Evolutionary conservation across 2,113 vertebrate species (phyloP), one percentile per base, ranked within the genome.

Genomic region (Calonectris borealis): DNA sequence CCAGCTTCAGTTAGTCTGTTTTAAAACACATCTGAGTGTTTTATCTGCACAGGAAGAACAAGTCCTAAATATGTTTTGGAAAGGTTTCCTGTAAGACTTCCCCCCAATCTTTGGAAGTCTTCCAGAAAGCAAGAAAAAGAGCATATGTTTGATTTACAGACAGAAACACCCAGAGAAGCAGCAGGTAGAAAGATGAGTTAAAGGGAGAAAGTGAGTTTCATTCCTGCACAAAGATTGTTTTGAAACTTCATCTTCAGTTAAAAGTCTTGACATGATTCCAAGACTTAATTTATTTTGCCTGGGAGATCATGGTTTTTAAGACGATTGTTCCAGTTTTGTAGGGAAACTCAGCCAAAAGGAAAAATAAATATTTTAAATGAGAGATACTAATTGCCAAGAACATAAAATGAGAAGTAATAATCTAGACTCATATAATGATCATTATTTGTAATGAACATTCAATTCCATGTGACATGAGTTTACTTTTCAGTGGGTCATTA

Each of bases 11-110:
- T 72, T 32, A 52, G 21, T 65, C 38, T 42, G 58, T 64, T 88
- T 61, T 94, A 73, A 92, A 88, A 86, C 36, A 73, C 64, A 86
- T 96, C 40, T 70, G n/a, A 58, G 25, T 8, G 17, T 46, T 95
- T 96, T 88, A 90, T 90, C 90, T 92, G 44, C 46, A 77, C 71
- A 73, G 92, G 92, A 96, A 81, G 85, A 95, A 69, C 79, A 93
- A 96, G 79, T 92, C 72, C 62, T 83, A 90, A 85, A 93, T 92
- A 86, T 70, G 70, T 94, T 96, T 93, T 96, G 90, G 93, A 96
- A 92, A 54, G 29, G 42, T 93, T 97, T 97, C 93, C 93, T 90
- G 90, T 94, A 93, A 94, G 83, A 92, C 71, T 90, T 96, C 79
- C 84, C 57, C 71, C 5, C 64, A 77, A 54, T 19, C 13, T 88